Base-by-base conservation (phyloP, 2,113 vertebrate species). In the Manacus vitellinus region DNA sequence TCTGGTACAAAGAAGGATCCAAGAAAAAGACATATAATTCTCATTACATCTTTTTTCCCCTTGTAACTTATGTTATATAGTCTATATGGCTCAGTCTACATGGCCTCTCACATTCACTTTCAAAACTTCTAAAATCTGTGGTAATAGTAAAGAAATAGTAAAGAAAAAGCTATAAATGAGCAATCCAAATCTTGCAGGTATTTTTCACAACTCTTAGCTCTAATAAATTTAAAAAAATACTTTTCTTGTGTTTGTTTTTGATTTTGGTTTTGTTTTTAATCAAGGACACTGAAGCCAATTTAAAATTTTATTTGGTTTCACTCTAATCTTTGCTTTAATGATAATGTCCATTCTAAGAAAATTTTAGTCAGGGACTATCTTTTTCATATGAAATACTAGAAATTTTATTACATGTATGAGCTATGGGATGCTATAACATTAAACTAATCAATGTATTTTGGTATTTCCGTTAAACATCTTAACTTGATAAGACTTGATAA, bases 271-370 rank as follows among this genome's bases (percentile, higher is more conserved):
- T 5, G 37, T 12, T 87, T 65, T 13, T 5, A 47, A 25, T 52
- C 17, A 66, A 67, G 12, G 11, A 67, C 28, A 31, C 4, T 30
- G 12, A 54, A 9, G 1, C 1, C 0, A 62, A 16, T 49, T 62
- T 8, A 46, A 59, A 41, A 62, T 27, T 63, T 83, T 68, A 1
- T 47, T 59, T 76, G 9, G 2, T 68, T 84, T 21, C 21, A 47
- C 10, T 58, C 31, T 47, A 23, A 70, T 24, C 4, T 27, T 5
- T 61, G 35, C 46, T 52, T 28, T 81, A 49, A 71, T 54, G 37
- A 52, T 76, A 51, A 54, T 24, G 5, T 30, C 23, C 10, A 55
- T 67, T 21, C 27, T 76, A 56, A 80, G 85, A 89, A 24, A 11
- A 2, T 8, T 89, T 68, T 55, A 55, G 8, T 74, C 14, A 44